Evolutionary conservation across 2,888 invertebrate species (phyloP), one percentile per base, ranked within the genome.

Genomic region (Heliothis peltigera): DNA sequence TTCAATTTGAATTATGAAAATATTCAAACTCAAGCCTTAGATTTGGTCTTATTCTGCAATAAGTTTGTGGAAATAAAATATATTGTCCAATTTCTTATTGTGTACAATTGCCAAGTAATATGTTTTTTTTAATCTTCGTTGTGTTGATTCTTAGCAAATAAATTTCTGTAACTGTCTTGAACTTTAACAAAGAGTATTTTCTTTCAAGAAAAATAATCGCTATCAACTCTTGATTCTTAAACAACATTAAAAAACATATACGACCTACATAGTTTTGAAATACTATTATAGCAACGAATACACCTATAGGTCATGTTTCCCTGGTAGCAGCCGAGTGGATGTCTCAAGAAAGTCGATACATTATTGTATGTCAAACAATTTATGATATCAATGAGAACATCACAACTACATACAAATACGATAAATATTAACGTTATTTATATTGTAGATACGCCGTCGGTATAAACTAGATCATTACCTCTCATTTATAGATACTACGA

Each of bases 371-470:
- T 22, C 22, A 22, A 2, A 43, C 18, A 15, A 67, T 19, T 17
- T 19, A 48, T 25, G n/a, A 62, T 56, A 68, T 71, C 51, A 69
- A 21, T 71, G 46, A 44, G 28, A 28, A 46, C 32, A 35, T 56
- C 28, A 51, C 35, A 42, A 39, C 44, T 42, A 39, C 18, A 17
- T 21, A 54, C 18, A 70, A 39, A 28, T 28, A 39, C 17, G 49
- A 51, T 52, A 52, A 35, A 35, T 19, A 52, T 51, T 1, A 28
- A 54, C 22, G 15, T 35, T 18, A 22, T 28, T 25, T 28, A 18
- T 4, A 8, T 46, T 21, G 49, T 55, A 32, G 32, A 21, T 46
- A 35, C 43, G 8, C 19, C 10, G 46, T 64, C 52, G 21, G 8
- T 4, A 25, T 25, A 18, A 68, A 55, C 25, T 64, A 52, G 55